Evolutionary conservation across 2,797 vertebrate genomes (phyloP).

Genomic region (Cryptoblepharus egeriae): DNA sequence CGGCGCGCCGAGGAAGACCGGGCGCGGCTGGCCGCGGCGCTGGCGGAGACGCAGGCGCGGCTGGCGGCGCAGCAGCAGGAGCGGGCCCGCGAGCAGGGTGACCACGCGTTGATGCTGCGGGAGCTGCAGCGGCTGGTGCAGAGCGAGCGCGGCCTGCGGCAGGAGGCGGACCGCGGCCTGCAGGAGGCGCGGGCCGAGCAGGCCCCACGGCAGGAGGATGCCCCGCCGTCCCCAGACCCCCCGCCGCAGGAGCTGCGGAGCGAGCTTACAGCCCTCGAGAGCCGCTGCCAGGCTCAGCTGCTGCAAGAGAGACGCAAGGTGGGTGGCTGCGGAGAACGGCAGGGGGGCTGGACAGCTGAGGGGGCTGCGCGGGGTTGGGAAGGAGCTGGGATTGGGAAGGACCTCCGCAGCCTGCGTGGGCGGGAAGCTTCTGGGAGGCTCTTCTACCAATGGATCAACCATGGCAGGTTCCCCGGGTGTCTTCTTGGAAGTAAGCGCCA

Average conservation of each 20-base stretch:
- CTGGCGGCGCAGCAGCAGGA: conserved; percentile 90
- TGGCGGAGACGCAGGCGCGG: conserved; percentile 80
- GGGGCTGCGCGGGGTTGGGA: background rate
- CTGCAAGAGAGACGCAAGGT: conserved; percentile 86
- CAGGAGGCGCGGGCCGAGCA: conserved; percentile 82
- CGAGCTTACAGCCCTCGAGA: conserved; percentile 81
- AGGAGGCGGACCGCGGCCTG: conserved; percentile 84
- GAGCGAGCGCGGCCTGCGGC: conserved; percentile 84
- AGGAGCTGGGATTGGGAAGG: too few species aligned
- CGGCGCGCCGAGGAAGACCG: conserved; percentile 71
- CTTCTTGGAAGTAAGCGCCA: too few species aligned
- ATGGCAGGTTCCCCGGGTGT: too few species aligned
- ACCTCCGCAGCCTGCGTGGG: background rate
- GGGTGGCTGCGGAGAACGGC: too few species aligned
- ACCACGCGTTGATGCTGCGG: conserved; percentile 90
- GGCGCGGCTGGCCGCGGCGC: conserved; percentile 74
- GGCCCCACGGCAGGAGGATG: conserved; percentile 88
- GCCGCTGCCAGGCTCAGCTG: conserved; percentile 85
- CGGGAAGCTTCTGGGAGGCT: too few species aligned
- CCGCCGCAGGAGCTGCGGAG: conserved; percentile 82
- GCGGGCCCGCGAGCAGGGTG: conserved; percentile 86
- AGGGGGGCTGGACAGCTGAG: conserved; percentile 77
- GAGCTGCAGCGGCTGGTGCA: conserved; percentile 92
- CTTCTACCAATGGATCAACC: too few species aligned
- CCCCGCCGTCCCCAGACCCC: too few species aligned